Base-by-base conservation (phyloP, 2,797 vertebrate species). In the Pangasius mekongensis region DNA sequence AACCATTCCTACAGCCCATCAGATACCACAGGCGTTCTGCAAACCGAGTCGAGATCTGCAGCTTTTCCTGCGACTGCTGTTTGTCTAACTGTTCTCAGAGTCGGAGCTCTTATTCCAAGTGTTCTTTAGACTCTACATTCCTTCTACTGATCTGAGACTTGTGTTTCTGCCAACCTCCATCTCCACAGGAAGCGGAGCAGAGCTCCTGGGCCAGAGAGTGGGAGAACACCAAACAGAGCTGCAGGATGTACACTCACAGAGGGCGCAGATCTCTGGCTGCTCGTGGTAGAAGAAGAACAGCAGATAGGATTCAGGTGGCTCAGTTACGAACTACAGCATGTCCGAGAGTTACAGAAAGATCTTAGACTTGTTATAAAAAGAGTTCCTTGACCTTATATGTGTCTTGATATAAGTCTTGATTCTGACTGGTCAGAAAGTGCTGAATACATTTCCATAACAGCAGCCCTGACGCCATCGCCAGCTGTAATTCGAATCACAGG, bases 171-270 rank as follows among this genome's bases (percentile, higher is more conserved):
- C 67, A 58, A 74, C 14, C 69, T 73, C 13, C 67, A 58, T 85
- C 52, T 74, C 22, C 36, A 39, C 67, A 58, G 84, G 67, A 54
- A 85, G 66, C 5, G 20, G 47, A 36, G 47, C 30, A 84, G 69
- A 56, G 56, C 78, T 60, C 30, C 33, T n/a, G 10, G 10, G 33
- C 56, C 78, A 43, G 56, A 43, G 80, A 82, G 58, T 82, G 58
- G 80, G 80, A 82, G 80, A 82, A 82, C 58, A 91, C 73, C 85
- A 89, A 83, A 87, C 69, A 81, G 54, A 80, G 62, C 47, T 36
- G 36, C 58, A 78, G 73, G 85, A 82, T 62, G 33, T 36, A 36
- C 10, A 24, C 30, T 58, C 54, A 58, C n/a, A 33, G 74, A 77
- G 74, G 18, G 74, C 7, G 1, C n/a, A 54, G 22, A 56, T 33